A percentile compares a stretch with the other conserved stretches of the same genome.
phyloP scores from a whole-genome alignment of 2,113 vertebrate species.

The Numenius arquata region DNA sequence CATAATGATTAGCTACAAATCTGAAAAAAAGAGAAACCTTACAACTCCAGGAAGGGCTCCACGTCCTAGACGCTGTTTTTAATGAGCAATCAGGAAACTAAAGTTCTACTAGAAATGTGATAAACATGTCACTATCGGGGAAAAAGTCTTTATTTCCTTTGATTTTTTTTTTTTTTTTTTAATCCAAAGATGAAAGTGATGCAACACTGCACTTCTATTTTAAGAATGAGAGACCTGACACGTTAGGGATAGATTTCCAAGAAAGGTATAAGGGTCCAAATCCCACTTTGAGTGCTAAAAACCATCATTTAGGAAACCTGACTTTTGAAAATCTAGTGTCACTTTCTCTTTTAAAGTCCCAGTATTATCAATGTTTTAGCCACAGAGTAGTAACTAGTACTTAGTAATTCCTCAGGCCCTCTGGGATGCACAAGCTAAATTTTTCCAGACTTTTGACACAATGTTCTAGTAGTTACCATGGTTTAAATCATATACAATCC shows the following conservation, averaged over 20 bases:
- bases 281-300: background rate
- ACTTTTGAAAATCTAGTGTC: background rate
- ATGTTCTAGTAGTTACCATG: background rate
- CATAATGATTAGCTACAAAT: background rate
- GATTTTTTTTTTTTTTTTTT: background rate
- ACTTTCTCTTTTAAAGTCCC: background rate
- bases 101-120: background rate
- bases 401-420: background rate
- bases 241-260: background rate
- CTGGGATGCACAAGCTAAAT: background rate
- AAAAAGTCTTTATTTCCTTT: background rate
- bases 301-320: background rate
- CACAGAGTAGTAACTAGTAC: background rate
- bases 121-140: background rate
- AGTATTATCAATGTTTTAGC: background rate
- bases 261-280: background rate
- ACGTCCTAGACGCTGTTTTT: background rate
- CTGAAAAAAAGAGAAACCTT: background rate
- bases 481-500: background rate
- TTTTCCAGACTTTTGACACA: background rate
- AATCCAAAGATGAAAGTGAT: background rate
- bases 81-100: background rate
- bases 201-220: background rate
- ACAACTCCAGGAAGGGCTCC: background rate
- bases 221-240: background rate